Base-by-base conservation (phyloP, 2,888 invertebrate species). In the Erpobdella octoculata region DNA sequence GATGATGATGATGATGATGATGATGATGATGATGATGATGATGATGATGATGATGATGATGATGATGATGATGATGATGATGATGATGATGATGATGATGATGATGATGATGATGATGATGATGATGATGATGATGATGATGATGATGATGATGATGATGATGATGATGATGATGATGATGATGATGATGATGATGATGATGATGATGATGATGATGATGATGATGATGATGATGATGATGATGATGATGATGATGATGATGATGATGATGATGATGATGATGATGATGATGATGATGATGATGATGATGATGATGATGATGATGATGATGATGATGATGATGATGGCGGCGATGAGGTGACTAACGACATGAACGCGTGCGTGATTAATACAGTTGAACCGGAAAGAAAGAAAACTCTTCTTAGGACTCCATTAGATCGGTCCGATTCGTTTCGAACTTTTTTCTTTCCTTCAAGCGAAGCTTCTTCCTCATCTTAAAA, bases 31-130 rank as follows among this genome's bases (percentile, higher is more conserved):
- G 61, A 21, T 15, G 70, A 9, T 71, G 65, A 65, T 41, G 65
- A 65, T 62, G 64, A 71, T 28, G 53, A 58, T 64, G 71, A 59
- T 31, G 71, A 71, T 1, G 64, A 64, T n/a, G 62, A 35, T 62
- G 64, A 36, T n/a, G 64, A 71, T 38, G 41, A 58, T 37, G 64
- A 64, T n/a, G 71, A 64, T 6, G 71, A 33, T 15, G 71, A 41
- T 58, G 62, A 33, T 64, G 71, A 58, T 18, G 71, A 70, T 21
- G 71, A 70, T 28, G 33, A 41, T 28, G 31, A 69, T 25, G 18
- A 69, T n/a, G 69, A 38, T 1, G 21, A 41, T 37, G 46, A 69
- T 61, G 37, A 61, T 41, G 70, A 59, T 35, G 68, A 68, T 58
- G 72, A 38, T 28, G 53, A 69, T 38, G 28, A 38, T 25, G 9